phyloP scores from a whole-genome alignment of 2,113 vertebrate species.

The Boulengeromyrus knoepffleri region DNA sequence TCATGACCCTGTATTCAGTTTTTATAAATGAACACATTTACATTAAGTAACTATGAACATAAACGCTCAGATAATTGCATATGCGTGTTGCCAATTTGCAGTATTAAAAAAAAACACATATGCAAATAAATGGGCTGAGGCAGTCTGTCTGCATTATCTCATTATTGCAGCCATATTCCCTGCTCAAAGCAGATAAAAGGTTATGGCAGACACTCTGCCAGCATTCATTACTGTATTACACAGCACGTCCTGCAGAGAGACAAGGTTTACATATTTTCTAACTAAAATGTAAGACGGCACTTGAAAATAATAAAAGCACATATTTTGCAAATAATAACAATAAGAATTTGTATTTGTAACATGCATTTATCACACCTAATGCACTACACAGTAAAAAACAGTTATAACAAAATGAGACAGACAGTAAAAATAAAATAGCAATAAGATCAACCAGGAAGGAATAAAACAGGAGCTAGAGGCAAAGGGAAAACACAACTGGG shows the following conservation, averaged over 20 bases:
- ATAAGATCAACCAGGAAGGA: not conserved
- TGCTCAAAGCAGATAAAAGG: slow-evolving; percentile 7
- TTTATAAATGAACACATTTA: not conserved
- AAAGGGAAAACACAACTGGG: not conserved
- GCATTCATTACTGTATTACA: not conserved
- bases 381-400: not conserved
- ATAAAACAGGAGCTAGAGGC: not conserved
- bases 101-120: not conserved
- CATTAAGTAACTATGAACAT: not conserved
- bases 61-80: not conserved
- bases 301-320: not conserved
- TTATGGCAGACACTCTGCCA: not conserved
- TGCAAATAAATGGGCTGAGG: not conserved
- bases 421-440: not conserved
- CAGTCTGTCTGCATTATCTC: not conserved
- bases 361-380: not conserved
- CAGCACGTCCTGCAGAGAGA: not conserved
- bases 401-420: not conserved
- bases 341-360: not conserved
- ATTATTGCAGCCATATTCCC: not conserved
- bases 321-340: not conserved
- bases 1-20: not conserved
- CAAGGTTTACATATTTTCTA: not conserved
- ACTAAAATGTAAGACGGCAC: not conserved
- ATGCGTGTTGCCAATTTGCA: not conserved